A percentile compares a stretch with the other conserved stretches of the same genome.
These are phyloP conservation scores for Phodopus roborovskii DNA, from an alignment of 2,113 vertebrate species.

Conservation along the genomic window DNA sequence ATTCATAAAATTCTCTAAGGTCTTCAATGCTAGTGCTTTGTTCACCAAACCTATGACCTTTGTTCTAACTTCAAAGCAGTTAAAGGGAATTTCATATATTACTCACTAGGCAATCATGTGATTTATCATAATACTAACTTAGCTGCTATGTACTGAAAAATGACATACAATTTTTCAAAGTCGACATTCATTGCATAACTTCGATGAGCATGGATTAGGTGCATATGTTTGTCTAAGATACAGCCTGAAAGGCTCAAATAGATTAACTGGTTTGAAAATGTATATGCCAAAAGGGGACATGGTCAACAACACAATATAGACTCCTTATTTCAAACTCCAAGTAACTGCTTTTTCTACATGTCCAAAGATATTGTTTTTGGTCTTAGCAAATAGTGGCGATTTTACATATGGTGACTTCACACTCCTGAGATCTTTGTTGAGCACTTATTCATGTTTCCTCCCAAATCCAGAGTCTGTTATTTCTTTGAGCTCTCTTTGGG, in stretches of 20 bases:
- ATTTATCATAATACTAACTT: neutral
- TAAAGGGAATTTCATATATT: neutral
- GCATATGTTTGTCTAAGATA: neutral
- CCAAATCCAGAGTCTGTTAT: neutral
- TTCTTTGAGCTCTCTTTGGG: neutral
- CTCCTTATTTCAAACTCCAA: neutral
- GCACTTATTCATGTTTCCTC: neutral
- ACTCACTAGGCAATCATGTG: neutral
- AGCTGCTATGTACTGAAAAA: neutral
- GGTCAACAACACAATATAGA: too few species aligned
- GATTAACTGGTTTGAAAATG: neutral
- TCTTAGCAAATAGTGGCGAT: neutral
- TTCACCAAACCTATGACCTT: neutral
- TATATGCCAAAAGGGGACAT: neutral
- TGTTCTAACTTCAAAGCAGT: conserved; percentile 14
- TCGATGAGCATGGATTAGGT: neutral
- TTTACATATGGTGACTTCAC: neutral
- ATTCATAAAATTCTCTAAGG: neutral
- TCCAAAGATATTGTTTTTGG: neutral
- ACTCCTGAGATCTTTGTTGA: neutral
- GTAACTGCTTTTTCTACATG: neutral
- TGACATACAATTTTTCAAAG: neutral
- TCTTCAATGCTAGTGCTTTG: neutral
- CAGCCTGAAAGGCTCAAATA: neutral
- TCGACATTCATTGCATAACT: neutral